Conservation (phyloP, 2,797 vertebrate species). For the Caiman crocodilus region DNA sequence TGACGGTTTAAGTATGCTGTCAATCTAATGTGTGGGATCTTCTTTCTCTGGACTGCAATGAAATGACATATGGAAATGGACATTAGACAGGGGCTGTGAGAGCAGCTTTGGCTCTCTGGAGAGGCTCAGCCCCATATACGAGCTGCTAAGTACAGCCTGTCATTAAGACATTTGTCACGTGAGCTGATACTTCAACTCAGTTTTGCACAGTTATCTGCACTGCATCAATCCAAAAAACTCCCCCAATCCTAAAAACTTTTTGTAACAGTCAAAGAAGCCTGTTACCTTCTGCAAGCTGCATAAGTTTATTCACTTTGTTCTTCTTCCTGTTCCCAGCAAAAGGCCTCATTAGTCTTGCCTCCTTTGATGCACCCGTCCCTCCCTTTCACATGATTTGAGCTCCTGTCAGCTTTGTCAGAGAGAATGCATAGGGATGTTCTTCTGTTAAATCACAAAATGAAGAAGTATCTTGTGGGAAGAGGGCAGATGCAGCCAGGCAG, state of each 20-base stretch:
- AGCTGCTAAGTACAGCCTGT: not conserved
- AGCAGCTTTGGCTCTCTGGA: not conserved
- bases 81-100: not conserved
- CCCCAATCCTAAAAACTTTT: not conserved
- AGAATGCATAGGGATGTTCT: not conserved
- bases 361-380: not conserved
- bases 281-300: not conserved
- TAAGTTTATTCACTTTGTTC: not conserved
- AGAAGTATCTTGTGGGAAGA: not conserved
- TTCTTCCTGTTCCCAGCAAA: not conserved
- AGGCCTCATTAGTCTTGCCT: not conserved
- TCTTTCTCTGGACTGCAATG: not conserved
- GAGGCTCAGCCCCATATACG: not conserved
- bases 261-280: not conserved
- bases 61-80: not conserved
- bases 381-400: not conserved
- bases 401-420: not conserved
- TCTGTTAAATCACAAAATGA: slow-evolving; percentile 18
- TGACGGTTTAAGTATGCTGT: not conserved
- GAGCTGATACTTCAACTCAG: not conserved
- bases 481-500: not conserved
- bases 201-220: not conserved
- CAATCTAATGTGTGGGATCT: not conserved
- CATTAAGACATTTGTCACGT: not conserved
- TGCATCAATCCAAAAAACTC: not conserved